Evolutionary conservation across 2,113 vertebrate genomes (phyloP).

Genomic region (Myodes glareolus): DNA sequence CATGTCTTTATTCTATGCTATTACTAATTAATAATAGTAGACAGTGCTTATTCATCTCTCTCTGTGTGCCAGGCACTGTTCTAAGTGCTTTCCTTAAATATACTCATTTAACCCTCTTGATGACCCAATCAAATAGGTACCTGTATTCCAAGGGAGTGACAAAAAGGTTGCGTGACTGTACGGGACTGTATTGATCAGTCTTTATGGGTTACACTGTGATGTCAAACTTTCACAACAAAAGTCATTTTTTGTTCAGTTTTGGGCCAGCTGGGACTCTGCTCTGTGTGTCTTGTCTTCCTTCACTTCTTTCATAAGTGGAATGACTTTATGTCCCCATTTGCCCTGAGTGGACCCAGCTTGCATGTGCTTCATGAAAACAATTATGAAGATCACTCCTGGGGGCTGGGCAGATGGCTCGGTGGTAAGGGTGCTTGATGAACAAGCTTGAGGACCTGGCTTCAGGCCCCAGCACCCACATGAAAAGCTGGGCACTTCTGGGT

Average conservation of each 20-base stretch:
- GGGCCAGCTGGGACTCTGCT: neutral
- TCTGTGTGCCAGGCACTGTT: neutral
- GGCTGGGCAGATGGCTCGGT: neutral
- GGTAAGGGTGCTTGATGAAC: neutral
- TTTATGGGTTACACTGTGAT: neutral
- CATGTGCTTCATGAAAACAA: neutral
- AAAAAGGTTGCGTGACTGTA: neutral
- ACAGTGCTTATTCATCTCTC: neutral
- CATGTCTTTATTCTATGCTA: neutral
- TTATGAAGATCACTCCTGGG: neutral
- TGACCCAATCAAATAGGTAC: neutral
- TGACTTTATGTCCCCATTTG: fast-evolving
- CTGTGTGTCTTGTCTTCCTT: neutral
- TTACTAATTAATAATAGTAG: neutral
- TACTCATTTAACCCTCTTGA: neutral
- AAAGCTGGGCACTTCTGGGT: neutral
- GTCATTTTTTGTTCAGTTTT: neutral
- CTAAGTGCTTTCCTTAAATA: neutral
- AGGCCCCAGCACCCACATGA: neutral
- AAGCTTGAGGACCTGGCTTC: neutral
- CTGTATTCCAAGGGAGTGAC: neutral
- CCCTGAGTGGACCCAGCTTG: neutral
- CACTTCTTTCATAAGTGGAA: neutral
- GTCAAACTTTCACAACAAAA: neutral
- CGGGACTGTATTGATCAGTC: neutral